Percentiles rank a stretch among this genome's conserved stretches.
phyloP scores from a whole-genome alignment of 2,113 vertebrate genomes.

The Percina caprodes region DNA sequence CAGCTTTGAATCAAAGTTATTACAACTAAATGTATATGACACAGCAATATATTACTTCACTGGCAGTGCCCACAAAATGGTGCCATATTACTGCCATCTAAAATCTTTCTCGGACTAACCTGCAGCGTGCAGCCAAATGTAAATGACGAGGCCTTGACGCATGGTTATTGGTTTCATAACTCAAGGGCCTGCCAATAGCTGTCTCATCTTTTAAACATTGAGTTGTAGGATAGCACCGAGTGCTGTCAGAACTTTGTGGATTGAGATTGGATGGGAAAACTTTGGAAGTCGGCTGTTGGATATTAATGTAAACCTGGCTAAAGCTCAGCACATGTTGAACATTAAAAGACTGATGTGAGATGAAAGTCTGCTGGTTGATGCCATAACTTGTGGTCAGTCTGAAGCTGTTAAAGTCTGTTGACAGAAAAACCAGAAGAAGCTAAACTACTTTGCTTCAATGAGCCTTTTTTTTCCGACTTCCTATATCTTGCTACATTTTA shows the following conservation, averaged over 20 bases:
- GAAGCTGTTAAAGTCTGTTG: conserved; percentile 3
- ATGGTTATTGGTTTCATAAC: conserved; percentile 74
- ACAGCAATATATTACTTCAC: conserved; percentile 40
- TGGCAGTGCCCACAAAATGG: conserved; percentile 39
- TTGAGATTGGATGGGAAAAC: conserved; percentile 50
- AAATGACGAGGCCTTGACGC: conserved; percentile 69
- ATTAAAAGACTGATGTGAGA: background rate
- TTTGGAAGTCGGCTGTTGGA: conserved; percentile 16
- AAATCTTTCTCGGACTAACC: conserved; percentile 47
- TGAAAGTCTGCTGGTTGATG: background rate
- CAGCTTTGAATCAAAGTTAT: conserved; percentile 36
- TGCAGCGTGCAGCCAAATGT: conserved; percentile 61
- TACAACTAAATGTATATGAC: conserved; percentile 32
- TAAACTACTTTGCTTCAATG: conserved; percentile 3
- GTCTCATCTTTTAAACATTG: conserved; percentile 80
- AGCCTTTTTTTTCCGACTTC: background rate
- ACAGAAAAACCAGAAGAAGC: background rate
- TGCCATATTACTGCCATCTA: conserved; percentile 33
- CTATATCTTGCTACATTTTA: conserved; percentile 30
- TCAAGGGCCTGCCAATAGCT: conserved; percentile 74
- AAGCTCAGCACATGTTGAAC: conserved; percentile 5
- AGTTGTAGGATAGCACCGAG: conserved; percentile 50
- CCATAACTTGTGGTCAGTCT: background rate
- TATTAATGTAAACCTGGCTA: conserved; percentile 23
- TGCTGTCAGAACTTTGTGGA: conserved; percentile 71